Percentiles rank a stretch among this genome's conserved stretches.
These are phyloP conservation scores for Drosophila longiperda DNA, from an alignment of 2,888 invertebrate species.

Conservation along the genomic window DNA sequence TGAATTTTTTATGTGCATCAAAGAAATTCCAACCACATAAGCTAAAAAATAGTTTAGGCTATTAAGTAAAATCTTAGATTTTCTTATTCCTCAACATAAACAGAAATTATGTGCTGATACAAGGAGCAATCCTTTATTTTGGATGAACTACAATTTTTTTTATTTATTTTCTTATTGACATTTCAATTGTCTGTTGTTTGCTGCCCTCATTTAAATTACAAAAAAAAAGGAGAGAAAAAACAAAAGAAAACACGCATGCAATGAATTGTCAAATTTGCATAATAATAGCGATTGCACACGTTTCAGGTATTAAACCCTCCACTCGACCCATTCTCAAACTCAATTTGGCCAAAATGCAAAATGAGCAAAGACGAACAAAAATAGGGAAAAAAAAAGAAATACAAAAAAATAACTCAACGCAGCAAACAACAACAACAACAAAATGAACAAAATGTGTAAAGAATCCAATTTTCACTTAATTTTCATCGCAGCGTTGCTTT, in stretches of 20 bases:
- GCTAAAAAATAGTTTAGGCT: not conserved
- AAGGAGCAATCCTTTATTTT: constrained; percentile 4
- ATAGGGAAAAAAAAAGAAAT: not conserved
- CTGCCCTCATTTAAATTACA: constrained; percentile 44
- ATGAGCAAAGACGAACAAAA: constrained; percentile 36
- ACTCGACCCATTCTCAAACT: constrained; percentile 47
- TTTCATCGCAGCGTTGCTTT: constrained; percentile 60
- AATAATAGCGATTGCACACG: constrained; percentile 81
- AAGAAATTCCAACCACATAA: not conserved
- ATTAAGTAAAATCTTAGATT: not conserved
- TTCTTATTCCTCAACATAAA: no score
- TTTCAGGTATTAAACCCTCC: constrained; percentile 76
- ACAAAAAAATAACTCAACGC: not conserved
- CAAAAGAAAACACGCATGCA: constrained; percentile 68
- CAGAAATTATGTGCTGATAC: not conserved
- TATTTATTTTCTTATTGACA: constrained; percentile 62
- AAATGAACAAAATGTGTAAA: constrained; percentile 55
- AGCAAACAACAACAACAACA: constrained; percentile 4
- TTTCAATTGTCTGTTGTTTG: constrained; percentile 71
- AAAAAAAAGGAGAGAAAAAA: not conserved
- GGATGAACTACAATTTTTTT: not conserved
- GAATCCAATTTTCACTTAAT: constrained; percentile 79
- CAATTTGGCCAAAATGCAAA: constrained; percentile 57
- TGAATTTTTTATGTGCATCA: constrained; percentile 4
- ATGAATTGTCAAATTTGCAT: constrained; percentile 74